Conservation (phyloP, 2,797 vertebrate genomes). For the Silurus lanzhouensis region DNA sequence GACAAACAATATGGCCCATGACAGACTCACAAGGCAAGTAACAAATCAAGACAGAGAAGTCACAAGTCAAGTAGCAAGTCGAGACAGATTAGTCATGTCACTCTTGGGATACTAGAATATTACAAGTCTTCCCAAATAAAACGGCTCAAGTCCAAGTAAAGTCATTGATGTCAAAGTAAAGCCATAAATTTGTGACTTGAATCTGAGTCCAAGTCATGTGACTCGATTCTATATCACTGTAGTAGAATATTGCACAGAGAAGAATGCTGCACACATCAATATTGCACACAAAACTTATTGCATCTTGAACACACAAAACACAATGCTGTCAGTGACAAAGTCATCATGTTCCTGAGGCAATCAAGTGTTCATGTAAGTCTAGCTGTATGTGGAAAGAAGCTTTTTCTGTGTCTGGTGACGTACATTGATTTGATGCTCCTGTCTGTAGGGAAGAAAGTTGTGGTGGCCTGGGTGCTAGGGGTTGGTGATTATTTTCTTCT, state of each 20-base stretch:
- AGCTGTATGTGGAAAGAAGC: background rate
- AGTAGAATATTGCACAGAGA: background rate
- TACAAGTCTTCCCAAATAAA: background rate
- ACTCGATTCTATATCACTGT: background rate
- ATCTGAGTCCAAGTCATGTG: background rate
- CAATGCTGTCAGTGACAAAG: background rate
- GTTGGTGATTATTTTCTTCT: background rate
- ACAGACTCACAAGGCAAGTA: background rate
- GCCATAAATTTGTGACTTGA: background rate
- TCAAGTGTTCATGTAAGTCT: background rate
- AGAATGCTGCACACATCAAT: background rate
- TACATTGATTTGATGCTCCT: background rate
- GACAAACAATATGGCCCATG: no score
- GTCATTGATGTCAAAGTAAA: background rate
- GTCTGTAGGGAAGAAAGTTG: background rate
- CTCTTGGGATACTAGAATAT: background rate
- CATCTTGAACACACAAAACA: background rate
- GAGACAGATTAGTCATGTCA: background rate
- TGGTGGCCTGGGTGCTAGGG: background rate
- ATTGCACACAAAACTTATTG: background rate
- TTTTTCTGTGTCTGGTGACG: background rate
- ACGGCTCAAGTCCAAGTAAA: background rate
- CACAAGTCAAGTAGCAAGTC: background rate
- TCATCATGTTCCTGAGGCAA: constrained; percentile 5
- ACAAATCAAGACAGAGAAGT: background rate